Evolutionary conservation across 2,797 vertebrate genomes (phyloP).

Genomic region (Gymnocypris eckloni): DNA sequence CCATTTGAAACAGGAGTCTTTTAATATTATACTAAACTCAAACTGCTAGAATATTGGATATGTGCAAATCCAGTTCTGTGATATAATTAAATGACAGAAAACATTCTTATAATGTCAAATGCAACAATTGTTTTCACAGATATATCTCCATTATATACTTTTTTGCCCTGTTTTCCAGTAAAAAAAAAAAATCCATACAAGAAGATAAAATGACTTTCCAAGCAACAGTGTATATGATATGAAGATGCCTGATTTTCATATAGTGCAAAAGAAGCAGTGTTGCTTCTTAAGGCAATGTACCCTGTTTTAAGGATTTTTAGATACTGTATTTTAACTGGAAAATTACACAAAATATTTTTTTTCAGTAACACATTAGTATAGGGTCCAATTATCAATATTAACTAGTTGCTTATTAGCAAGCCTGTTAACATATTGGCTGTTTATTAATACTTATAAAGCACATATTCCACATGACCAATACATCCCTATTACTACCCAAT

Average conservation of each 20-base stretch:
- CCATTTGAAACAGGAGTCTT: constrained; percentile 22
- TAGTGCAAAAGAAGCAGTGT: background rate
- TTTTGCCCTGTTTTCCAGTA: background rate
- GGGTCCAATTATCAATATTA: background rate
- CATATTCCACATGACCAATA: background rate
- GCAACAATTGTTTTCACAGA: background rate
- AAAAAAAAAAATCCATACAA: too few species aligned
- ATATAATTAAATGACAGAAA: background rate
- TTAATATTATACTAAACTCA: background rate
- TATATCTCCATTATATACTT: background rate
- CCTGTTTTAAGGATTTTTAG: background rate
- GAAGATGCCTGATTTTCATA: background rate
- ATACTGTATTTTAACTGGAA: background rate
- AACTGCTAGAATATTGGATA: background rate
- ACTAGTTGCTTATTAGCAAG: background rate
- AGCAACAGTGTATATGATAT: background rate
- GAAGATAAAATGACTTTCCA: background rate
- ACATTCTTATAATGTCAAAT: background rate
- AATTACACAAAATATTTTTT: background rate
- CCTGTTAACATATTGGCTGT: background rate
- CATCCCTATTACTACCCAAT: background rate
- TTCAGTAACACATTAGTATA: background rate
- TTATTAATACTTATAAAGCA: background rate
- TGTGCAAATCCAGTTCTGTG: background rate
- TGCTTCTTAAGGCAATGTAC: background rate